Evolutionary conservation across 2,113 vertebrate species (phyloP).

Genomic region (Galemys pyrenaicus): DNA sequence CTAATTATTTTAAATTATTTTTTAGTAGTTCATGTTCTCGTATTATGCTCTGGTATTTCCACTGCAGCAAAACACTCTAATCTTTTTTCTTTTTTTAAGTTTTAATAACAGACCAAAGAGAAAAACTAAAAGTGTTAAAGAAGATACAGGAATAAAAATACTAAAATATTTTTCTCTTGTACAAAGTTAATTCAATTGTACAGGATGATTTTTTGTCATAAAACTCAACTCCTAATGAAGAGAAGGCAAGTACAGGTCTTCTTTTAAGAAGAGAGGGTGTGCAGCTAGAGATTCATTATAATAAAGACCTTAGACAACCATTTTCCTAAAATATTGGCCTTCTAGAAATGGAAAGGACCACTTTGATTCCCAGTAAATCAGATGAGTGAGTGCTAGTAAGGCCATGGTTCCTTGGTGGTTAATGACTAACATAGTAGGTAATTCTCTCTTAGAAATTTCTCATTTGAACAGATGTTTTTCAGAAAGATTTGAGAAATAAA

Average conservation of each 20-base stretch:
- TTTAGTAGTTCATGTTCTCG: no score
- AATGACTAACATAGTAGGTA: background rate
- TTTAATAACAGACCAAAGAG: background rate
- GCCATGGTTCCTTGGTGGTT: background rate
- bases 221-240: conserved; percentile 25
- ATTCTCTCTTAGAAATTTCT: background rate
- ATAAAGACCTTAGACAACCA: background rate
- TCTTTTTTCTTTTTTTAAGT: background rate
- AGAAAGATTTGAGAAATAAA: background rate
- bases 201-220: background rate
- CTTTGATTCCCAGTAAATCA: background rate
- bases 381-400: background rate
- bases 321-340: background rate
- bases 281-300: background rate
- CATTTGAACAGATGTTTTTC: background rate
- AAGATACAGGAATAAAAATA: background rate
- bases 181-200: background rate
- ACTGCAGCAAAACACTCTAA: background rate
- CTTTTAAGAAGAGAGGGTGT: background rate
- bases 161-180: background rate
- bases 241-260: background rate
- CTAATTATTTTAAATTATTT: background rate
- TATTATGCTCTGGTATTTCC: background rate
- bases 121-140: background rate
- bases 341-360: background rate